Evolutionary conservation across 2,113 vertebrate genomes (phyloP).

Genomic region (Proteles cristata): DNA sequence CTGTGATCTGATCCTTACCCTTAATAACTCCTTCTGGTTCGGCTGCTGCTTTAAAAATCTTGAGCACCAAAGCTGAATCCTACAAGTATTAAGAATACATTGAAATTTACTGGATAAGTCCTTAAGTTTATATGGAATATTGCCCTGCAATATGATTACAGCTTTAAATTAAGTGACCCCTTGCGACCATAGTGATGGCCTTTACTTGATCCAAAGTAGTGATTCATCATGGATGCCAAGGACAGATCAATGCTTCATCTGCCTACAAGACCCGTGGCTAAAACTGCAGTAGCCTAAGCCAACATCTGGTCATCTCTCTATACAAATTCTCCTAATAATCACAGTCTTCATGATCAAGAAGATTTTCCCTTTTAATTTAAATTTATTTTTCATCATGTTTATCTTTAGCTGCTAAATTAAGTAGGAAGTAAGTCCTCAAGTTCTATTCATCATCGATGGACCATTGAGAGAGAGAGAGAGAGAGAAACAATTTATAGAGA

Average conservation of each 20-base stretch:
- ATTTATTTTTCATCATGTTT: neutral
- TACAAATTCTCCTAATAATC: neutral
- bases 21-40: constrained; percentile 35
- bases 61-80: neutral
- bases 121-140: neutral
- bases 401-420: neutral
- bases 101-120: neutral
- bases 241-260: neutral
- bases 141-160: neutral
- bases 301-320: neutral
- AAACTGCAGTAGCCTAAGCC: neutral
- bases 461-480: neutral
- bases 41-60: constrained; percentile 29
- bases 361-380: neutral
- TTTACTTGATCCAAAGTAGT: neutral
- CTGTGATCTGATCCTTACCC: constrained; percentile 15
- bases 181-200: neutral
- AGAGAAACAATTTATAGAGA: neutral
- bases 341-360: neutral
- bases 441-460: neutral
- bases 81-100: neutral
- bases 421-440: neutral
- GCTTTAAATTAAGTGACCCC: neutral
- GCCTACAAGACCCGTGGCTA: neutral
- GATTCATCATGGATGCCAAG: neutral